Conservation (phyloP, 2,797 vertebrate species). For the Thamnophis elegans region DNA sequence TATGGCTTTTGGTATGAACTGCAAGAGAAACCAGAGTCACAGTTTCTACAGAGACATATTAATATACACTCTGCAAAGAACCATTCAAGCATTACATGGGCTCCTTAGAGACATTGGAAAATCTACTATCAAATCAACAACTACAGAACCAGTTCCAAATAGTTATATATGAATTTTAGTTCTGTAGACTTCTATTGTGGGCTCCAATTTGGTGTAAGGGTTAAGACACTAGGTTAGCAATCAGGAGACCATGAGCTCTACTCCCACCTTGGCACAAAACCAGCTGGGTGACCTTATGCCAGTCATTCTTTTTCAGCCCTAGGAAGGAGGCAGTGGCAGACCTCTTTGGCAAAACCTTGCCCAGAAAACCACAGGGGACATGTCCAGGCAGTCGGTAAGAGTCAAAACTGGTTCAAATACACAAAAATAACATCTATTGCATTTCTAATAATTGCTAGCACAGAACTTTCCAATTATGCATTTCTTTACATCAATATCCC, state of each 20-base stretch:
- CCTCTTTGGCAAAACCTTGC: background rate
- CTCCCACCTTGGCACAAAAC: background rate
- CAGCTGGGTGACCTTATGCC: background rate
- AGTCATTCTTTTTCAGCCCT: background rate
- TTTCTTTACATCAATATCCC: background rate
- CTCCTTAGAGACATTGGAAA: background rate
- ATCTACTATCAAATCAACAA: background rate
- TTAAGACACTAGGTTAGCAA: background rate
- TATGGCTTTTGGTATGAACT: background rate
- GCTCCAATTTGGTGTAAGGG: background rate
- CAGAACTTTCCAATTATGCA: background rate
- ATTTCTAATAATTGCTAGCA: background rate
- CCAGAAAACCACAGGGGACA: background rate
- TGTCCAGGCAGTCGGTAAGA: background rate
- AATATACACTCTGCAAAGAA: background rate
- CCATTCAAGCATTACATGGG: background rate
- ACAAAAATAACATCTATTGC: background rate
- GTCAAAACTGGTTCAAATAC: background rate
- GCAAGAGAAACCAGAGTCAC: background rate
- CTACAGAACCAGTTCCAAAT: background rate
- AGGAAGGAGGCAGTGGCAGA: background rate
- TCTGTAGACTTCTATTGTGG: background rate
- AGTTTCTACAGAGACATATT: background rate
- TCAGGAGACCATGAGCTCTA: background rate
- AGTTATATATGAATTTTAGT: background rate